These are phyloP conservation scores for Ceuthmochares aereus DNA, from an alignment of 2,113 vertebrate species.

Conservation along the genomic window DNA sequence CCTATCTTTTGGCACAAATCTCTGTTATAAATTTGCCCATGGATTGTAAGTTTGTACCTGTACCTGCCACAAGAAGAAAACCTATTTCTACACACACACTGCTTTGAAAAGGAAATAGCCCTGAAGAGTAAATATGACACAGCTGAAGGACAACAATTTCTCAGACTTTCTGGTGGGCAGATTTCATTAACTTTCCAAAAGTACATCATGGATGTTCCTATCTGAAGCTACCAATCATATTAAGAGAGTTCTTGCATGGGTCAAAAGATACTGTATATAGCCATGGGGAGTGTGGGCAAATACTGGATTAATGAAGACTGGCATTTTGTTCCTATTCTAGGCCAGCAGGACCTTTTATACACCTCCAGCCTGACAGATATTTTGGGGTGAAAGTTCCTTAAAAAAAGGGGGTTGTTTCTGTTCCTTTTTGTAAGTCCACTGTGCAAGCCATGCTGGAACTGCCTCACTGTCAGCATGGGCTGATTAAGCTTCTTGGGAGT, in stretches of 20 bases:
- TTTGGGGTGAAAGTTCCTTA: neutral
- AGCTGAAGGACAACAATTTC: conserved; percentile 30
- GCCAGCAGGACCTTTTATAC: neutral
- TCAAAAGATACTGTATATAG: neutral
- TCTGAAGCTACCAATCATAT: neutral
- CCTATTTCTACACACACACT: neutral
- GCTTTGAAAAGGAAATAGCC: neutral
- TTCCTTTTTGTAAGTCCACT: neutral
- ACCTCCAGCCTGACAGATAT: neutral
- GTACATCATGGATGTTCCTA: neutral
- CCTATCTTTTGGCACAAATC: neutral
- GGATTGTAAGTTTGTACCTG: neutral
- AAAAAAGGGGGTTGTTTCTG: neutral
- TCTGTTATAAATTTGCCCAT: neutral
- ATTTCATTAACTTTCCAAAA: conserved; percentile 25
- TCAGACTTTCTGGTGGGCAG: neutral
- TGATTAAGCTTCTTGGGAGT: neutral
- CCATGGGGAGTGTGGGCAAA: neutral
- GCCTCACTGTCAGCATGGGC: neutral
- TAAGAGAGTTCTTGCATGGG: neutral
- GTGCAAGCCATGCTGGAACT: neutral
- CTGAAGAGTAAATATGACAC: conserved; percentile 8
- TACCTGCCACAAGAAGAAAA: neutral
- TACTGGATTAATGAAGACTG: neutral
- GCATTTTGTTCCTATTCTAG: neutral